Evolutionary conservation across 2,113 vertebrate species (phyloP).

Genomic region (Suricata suricatta): DNA sequence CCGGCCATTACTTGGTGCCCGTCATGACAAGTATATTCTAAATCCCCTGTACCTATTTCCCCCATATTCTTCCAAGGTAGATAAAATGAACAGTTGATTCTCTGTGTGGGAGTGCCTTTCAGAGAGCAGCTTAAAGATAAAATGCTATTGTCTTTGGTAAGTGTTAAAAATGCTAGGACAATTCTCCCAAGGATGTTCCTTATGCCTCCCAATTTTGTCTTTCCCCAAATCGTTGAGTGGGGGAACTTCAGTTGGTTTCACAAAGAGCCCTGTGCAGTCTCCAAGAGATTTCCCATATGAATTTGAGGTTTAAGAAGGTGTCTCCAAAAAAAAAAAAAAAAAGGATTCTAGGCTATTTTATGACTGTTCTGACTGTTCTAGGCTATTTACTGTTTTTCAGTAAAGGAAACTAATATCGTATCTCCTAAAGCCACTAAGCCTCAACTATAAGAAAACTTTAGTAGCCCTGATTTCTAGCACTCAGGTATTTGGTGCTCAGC

Average conservation of each 20-base stretch:
- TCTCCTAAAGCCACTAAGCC: slow-evolving; percentile 29
- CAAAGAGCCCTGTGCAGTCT: slow-evolving; percentile 41
- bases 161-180: background rate
- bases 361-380: background rate
- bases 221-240: background rate
- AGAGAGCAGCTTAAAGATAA: background rate
- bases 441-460: background rate
- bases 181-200: background rate
- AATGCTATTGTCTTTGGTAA: background rate
- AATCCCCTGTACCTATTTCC: background rate
- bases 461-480: background rate
- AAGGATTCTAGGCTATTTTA: slow-evolving; percentile 33
- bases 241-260: background rate
- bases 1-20: background rate
- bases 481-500: background rate
- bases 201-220: background rate
- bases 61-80: background rate
- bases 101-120: background rate
- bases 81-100: background rate
- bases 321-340: slow-evolving; percentile 7
- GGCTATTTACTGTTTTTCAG: background rate
- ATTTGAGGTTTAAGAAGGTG: slow-evolving; percentile 50
- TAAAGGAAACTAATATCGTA: slow-evolving; percentile 59
- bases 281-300: slow-evolving; percentile 60
- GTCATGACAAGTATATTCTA: background rate